Conservation (phyloP, 2,888 invertebrate species). For the Lasioglossum calceatum region DNA sequence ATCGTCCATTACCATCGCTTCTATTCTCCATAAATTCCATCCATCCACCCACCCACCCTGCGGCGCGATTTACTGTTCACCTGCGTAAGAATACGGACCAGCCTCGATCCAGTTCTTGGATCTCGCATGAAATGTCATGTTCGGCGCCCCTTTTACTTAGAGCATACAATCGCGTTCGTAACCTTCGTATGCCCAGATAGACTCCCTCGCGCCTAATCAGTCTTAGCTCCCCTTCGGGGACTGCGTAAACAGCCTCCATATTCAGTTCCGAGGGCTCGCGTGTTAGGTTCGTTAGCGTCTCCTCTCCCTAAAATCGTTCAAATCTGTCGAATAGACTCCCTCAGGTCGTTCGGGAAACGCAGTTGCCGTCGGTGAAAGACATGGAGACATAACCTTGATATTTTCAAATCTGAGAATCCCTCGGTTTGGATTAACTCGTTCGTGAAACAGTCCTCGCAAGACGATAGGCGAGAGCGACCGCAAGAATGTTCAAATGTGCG, state of each 20-base stretch:
- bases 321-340: no score
- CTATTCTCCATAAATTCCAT: slow-evolving; percentile 71
- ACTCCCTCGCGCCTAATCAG: neutral
- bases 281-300: neutral
- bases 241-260: no score
- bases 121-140: slow-evolving; percentile 1
- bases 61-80: slow-evolving; percentile 56
- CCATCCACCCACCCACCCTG: slow-evolving; percentile 62
- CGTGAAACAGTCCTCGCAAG: neutral
- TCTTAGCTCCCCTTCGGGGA: neutral
- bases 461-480: neutral
- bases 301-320: neutral
- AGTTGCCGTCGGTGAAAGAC: no score
- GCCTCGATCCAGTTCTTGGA: slow-evolving; percentile 45
- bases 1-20: slow-evolving; percentile 70
- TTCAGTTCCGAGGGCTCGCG: no score
- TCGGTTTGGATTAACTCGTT: neutral
- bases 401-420: neutral
- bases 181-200: neutral
- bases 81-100: slow-evolving; percentile 45
- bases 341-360: no score
- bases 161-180: neutral
- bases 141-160: neutral
- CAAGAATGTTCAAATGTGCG: neutral
- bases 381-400: neutral